phyloP scores from a whole-genome alignment of 2,113 vertebrate species.

The Danio rerio region DNA sequence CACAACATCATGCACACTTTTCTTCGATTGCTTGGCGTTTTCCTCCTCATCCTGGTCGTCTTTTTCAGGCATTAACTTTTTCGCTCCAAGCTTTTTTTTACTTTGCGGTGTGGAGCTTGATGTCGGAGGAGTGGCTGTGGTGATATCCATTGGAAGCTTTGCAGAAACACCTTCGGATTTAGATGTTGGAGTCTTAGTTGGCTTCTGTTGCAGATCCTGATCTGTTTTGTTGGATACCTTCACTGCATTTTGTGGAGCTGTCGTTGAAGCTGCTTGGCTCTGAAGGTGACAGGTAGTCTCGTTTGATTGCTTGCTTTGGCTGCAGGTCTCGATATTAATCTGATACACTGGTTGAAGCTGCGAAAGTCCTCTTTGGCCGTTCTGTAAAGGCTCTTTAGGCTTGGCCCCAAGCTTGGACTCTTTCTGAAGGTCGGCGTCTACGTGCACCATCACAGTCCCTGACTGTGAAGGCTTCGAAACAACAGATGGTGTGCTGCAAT shows the following conservation, averaged over 20 bases:
- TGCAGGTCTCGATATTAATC: slow-evolving; percentile 68
- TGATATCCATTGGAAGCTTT: slow-evolving; percentile 47
- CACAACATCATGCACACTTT: slow-evolving; percentile 87
- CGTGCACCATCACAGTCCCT: slow-evolving; percentile 49
- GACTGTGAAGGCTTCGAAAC: slow-evolving; percentile 35
- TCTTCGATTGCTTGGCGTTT: slow-evolving; percentile 75
- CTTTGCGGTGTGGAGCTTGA: slow-evolving; percentile 50
- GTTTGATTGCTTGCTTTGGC: slow-evolving; percentile 41
- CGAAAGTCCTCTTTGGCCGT: slow-evolving; percentile 57
- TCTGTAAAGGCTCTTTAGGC: slow-evolving; percentile 64
- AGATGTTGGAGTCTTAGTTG: slow-evolving; percentile 47
- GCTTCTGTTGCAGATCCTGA: slow-evolving; percentile 53
- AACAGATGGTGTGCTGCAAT: slow-evolving; percentile 2
- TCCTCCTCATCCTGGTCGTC: slow-evolving; percentile 62
- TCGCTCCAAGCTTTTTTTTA: slow-evolving; percentile 58
- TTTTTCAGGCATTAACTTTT: slow-evolving; percentile 62
- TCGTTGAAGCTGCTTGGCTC: background rate
- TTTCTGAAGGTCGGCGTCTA: slow-evolving; percentile 58
- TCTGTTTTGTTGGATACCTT: slow-evolving; percentile 13
- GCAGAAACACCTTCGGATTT: slow-evolving; percentile 43
- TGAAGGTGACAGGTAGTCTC: slow-evolving; percentile 48
- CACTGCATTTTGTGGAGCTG: slow-evolving; percentile 16
- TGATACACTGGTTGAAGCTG: slow-evolving; percentile 75
- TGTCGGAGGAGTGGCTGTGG: slow-evolving; percentile 57
- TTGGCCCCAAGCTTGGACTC: slow-evolving; percentile 62